Evolutionary conservation across 2,797 vertebrate species (phyloP).

Genomic region (Lepilemur ruficaudatus): DNA sequence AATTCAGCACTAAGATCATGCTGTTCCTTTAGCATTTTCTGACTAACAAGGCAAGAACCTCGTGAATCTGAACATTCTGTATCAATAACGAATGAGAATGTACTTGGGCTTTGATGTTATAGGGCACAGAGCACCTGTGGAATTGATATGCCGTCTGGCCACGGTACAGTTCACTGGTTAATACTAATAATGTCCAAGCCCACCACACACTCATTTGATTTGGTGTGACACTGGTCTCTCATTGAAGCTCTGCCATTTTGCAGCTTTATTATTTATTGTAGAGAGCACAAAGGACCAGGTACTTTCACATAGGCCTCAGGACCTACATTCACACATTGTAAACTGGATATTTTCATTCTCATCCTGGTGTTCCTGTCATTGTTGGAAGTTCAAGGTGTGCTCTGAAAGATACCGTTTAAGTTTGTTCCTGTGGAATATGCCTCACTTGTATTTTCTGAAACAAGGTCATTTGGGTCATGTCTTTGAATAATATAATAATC

Average conservation of each 20-base stretch:
- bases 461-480: not conserved
- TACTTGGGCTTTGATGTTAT: conserved; percentile 19
- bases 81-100: conserved; percentile 25
- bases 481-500: conserved; percentile 32
- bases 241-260: not conserved
- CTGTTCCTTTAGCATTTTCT: conserved; percentile 26
- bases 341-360: not conserved
- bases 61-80: not conserved
- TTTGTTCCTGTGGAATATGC: not conserved
- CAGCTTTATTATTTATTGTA: not conserved
- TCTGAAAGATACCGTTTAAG: not conserved
- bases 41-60: conserved; percentile 13
- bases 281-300: not conserved
- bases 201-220: not conserved
- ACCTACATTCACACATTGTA: not conserved
- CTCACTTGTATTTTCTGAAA: not conserved
- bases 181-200: not conserved
- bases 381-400: not conserved
- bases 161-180: not conserved
- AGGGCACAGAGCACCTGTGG: not conserved
- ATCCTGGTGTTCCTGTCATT: not conserved
- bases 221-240: not conserved
- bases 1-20: conserved; percentile 17
- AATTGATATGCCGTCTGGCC: not conserved
- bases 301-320: not conserved